phyloP scores from a whole-genome alignment of 2,113 vertebrate species.

The Riparia riparia region DNA sequence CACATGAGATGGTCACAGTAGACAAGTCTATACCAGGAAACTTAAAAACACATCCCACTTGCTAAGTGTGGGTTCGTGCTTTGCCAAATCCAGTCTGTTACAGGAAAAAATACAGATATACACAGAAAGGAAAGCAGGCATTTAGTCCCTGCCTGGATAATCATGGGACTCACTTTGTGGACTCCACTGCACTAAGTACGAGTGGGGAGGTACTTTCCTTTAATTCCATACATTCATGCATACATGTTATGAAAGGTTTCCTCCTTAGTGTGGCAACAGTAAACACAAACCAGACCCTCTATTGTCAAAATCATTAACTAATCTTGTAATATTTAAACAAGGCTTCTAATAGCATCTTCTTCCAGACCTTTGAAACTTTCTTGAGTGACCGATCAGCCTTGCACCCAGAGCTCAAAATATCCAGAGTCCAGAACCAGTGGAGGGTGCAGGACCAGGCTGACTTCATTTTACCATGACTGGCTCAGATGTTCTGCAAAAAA shows the following conservation, averaged over 20 bases:
- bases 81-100: neutral
- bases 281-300: neutral
- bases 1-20: neutral
- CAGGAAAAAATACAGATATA: neutral
- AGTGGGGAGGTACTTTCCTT: neutral
- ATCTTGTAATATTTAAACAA: constrained; percentile 7
- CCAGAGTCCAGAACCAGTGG: neutral
- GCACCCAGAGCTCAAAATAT: neutral
- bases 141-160: neutral
- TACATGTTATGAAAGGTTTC: neutral
- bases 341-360: neutral
- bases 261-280: neutral
- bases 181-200: neutral
- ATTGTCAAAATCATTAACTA: neutral
- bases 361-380: constrained; percentile 38
- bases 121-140: neutral
- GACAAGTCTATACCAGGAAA: neutral
- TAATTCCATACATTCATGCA: neutral
- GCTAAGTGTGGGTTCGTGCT: neutral
- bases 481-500: neutral
- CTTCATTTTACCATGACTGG: rapidly evolving
- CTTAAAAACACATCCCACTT: neutral
- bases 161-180: neutral
- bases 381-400: neutral
- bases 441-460: neutral